Percentiles rank a stretch among this genome's conserved stretches.
Evolutionary conservation across 2,797 vertebrate genomes (phyloP).

Genomic region (Pantherophis alleghaniensis): DNA sequence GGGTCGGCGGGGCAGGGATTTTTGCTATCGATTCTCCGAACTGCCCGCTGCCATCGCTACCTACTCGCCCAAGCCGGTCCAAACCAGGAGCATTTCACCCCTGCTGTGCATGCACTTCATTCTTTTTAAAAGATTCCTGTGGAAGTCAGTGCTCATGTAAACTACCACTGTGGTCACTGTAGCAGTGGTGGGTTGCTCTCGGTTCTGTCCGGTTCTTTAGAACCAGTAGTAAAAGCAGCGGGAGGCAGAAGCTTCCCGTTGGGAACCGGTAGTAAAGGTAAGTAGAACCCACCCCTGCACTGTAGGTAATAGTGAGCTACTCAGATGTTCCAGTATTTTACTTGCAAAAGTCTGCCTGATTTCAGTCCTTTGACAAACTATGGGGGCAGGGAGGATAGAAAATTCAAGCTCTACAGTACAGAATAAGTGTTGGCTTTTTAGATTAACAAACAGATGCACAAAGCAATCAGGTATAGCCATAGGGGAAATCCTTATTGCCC

Average conservation of each 20-base stretch:
- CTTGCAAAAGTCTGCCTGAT: not conserved
- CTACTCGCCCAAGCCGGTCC: too few species aligned
- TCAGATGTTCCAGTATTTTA: slow-evolving; percentile 8
- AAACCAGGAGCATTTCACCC: too few species aligned
- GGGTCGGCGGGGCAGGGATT: too few species aligned
- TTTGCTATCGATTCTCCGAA: too few species aligned
- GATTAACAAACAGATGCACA: slow-evolving; percentile 12
- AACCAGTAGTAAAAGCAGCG: too few species aligned
- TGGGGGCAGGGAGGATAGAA: not conserved
- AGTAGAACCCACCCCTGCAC: not conserved
- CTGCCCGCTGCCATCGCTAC: too few species aligned
- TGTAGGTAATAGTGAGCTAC: not conserved
- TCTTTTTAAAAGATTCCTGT: not conserved
- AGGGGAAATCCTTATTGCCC: slow-evolving; percentile 20
- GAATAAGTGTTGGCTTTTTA: slow-evolving; percentile 3
- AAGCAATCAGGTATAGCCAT: slow-evolving; percentile 13
- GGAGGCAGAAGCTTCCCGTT: too few species aligned
- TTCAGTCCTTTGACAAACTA: not conserved
- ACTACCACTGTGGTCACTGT: not conserved
- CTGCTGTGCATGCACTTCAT: not conserved
- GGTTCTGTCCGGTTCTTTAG: too few species aligned
- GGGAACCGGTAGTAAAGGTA: too few species aligned
- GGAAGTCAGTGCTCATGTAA: not conserved
- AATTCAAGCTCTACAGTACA: slow-evolving; percentile 22
- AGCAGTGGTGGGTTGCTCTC: not conserved